These are phyloP conservation scores for Dreissena polymorpha DNA, from an alignment of 1,140 invertebrate species.

Conservation along the genomic window DNA sequence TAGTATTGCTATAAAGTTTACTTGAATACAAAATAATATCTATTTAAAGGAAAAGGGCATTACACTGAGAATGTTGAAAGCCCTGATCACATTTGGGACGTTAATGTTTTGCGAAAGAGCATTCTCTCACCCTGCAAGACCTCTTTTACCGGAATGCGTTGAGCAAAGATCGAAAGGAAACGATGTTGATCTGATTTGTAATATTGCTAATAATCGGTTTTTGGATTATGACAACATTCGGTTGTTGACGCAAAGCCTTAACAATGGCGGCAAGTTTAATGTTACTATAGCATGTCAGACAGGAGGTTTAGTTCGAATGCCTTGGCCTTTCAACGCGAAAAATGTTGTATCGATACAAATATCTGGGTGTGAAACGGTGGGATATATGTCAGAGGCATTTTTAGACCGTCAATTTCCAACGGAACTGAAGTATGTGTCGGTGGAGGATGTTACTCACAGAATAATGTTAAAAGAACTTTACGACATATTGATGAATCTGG, in stretches of 20 bases:
- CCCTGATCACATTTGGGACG: too few species aligned
- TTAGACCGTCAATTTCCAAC: not conserved
- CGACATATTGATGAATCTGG: not conserved
- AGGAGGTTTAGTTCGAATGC: constrained; percentile 31
- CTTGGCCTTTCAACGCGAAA: constrained; percentile 37
- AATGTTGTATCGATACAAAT: constrained; percentile 36
- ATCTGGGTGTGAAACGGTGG: constrained; percentile 18
- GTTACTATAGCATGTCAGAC: constrained; percentile 26
- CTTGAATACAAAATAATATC: too few species aligned
- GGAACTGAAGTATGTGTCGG: constrained; percentile 2
- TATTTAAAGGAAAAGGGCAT: too few species aligned
- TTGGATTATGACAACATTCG: constrained; percentile 39
- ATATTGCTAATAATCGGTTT: constrained; percentile 2
- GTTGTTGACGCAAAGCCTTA: not conserved
- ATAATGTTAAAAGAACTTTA: not conserved
- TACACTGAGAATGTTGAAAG: too few species aligned
- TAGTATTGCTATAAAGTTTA: too few species aligned
- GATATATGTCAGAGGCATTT: constrained; percentile 29
- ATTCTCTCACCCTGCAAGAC: constrained; percentile 23
- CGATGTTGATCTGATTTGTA: constrained; percentile 12
- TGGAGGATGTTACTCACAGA: constrained; percentile 12
- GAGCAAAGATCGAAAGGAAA: constrained; percentile 3
- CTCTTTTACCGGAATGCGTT: constrained; percentile 12
- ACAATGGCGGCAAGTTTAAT: constrained; percentile 18
- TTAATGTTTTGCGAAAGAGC: not conserved